Evolutionary conservation across 2,888 invertebrate genomes (phyloP).

Genomic region (Chrysolina americana): DNA sequence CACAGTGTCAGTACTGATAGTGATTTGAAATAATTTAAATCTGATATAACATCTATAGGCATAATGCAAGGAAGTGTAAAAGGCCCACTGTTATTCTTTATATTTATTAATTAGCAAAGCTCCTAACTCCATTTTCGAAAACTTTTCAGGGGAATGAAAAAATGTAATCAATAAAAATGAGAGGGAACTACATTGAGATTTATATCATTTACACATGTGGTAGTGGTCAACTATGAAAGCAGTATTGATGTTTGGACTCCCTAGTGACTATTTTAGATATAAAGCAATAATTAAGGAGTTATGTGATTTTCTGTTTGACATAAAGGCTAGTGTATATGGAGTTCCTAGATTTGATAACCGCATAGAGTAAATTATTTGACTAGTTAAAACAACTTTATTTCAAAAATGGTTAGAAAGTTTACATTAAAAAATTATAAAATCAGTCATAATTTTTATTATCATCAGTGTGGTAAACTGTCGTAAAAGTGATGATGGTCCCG

Average conservation of each 20-base stretch:
- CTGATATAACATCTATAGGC: too few relatives aligned
- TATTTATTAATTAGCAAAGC: slow-evolving; percentile 8
- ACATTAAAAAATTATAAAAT: background rate
- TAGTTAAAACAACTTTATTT: slow-evolving; percentile 8
- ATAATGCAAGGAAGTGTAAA: too few relatives aligned
- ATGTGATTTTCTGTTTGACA: slow-evolving; percentile 1
- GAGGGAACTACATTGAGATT: slow-evolving; percentile 5
- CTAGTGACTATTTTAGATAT: slow-evolving; percentile 4
- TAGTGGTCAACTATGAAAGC: slow-evolving; percentile 2
- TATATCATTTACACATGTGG: background rate
- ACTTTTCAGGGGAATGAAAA: slow-evolving; percentile 12
- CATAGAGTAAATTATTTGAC: slow-evolving; percentile 4
- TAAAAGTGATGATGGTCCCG: slow-evolving; percentile 2
- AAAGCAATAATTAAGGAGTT: background rate
- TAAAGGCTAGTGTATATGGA: slow-evolving; percentile 7
- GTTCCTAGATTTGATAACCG: slow-evolving; percentile 4
- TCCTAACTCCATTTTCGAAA: slow-evolving; percentile 1
- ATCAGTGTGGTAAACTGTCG: slow-evolving; percentile 16
- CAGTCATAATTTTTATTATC: background rate
- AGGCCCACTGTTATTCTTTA: too few relatives aligned
- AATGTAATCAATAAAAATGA: slow-evolving; percentile 3
- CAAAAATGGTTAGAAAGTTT: slow-evolving; percentile 1
- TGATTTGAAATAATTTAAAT: too few relatives aligned
- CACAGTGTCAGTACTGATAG: too few relatives aligned
- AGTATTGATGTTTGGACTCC: slow-evolving; percentile 6